Percentiles rank a stretch among this genome's conserved stretches.
These are phyloP conservation scores for Neria commutata DNA, from an alignment of 2,888 invertebrate genomes.

Conservation along the genomic window DNA sequence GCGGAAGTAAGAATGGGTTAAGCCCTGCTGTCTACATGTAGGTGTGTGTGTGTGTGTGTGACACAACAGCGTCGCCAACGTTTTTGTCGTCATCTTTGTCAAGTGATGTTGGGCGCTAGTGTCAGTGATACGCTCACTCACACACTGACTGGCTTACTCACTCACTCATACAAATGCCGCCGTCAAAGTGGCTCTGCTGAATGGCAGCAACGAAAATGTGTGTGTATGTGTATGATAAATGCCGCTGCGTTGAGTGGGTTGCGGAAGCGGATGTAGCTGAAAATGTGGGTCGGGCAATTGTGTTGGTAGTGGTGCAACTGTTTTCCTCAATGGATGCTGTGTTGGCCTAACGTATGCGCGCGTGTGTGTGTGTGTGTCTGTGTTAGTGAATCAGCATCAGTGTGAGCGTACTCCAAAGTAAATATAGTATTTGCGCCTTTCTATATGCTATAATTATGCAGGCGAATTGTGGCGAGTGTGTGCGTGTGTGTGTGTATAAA, in stretches of 20 bases:
- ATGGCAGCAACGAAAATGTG: neutral
- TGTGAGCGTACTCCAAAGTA: conserved; percentile 3
- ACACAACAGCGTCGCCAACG: no score
- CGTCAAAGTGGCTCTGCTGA: conserved; percentile 31
- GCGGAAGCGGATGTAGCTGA: conserved; percentile 16
- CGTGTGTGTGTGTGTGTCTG: conserved; percentile 4
- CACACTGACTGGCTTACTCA: no score
- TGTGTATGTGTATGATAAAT: neutral
- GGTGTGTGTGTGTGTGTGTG: no score
- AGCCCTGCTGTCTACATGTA: no score
- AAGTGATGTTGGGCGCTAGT: no score
- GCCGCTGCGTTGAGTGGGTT: conserved; percentile 23
- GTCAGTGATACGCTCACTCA: no score
- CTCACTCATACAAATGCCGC: conserved; percentile 17
- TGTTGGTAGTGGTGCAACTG: conserved; percentile 5
- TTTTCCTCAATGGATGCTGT: no score
- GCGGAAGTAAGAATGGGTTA: no score
- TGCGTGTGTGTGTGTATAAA: no score
- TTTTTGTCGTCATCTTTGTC: no score
- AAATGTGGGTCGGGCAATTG: conserved; percentile 8
- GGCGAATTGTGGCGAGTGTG: conserved; percentile 12
- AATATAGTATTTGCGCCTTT: conserved; percentile 8
- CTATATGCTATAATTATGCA: conserved; percentile 27
- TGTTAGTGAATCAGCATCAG: conserved; percentile 8
- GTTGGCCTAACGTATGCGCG: neutral